Percentiles rank a stretch among this genome's conserved stretches.
Evolutionary conservation across 2,797 vertebrate genomes (phyloP).

Genomic region (Takifugu ocellatus): DNA sequence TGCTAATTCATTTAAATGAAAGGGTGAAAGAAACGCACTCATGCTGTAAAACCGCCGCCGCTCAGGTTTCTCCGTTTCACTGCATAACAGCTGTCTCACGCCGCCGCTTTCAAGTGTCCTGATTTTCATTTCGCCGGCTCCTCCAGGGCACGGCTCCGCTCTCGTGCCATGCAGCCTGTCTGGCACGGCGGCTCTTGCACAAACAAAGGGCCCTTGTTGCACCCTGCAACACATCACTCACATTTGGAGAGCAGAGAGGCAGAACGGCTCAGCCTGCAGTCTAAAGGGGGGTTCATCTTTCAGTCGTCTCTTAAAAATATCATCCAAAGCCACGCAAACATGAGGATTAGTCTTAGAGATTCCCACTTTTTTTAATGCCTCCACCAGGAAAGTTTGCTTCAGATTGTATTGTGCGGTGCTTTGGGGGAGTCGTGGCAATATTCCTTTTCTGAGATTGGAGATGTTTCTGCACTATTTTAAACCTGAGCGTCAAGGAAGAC

Average conservation of each 20-base stretch:
- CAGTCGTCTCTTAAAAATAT: too few relatives aligned
- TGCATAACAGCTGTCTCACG: conserved; percentile 81
- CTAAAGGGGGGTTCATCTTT: too few relatives aligned
- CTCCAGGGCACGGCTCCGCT: conserved; percentile 77
- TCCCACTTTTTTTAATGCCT: too few relatives aligned
- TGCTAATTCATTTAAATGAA: not conserved
- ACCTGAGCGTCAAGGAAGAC: too few relatives aligned
- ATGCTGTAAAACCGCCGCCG: conserved; percentile 1
- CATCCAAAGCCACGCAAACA: too few relatives aligned
- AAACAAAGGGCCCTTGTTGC: conserved; percentile 82
- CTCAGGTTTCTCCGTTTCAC: conserved; percentile 33
- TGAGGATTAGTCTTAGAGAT: too few relatives aligned
- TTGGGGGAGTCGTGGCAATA: too few relatives aligned
- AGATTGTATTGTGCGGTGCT: too few relatives aligned
- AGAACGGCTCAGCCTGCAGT: too few relatives aligned
- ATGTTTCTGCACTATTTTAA: too few relatives aligned
- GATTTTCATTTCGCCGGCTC: conserved; percentile 80
- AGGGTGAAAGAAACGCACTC: not conserved
- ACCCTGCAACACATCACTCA: conserved; percentile 70
- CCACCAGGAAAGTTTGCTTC: too few relatives aligned
- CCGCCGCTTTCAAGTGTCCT: conserved; percentile 75
- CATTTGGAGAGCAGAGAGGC: conserved; percentile 28
- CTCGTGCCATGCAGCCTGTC: conserved; percentile 78
- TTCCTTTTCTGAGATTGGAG: too few relatives aligned
- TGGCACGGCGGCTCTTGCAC: conserved; percentile 82